Evolutionary conservation across 37 sponge, comb jelly and placozoan species (phyloP).

Genomic region (Spongilla lacustris): DNA sequence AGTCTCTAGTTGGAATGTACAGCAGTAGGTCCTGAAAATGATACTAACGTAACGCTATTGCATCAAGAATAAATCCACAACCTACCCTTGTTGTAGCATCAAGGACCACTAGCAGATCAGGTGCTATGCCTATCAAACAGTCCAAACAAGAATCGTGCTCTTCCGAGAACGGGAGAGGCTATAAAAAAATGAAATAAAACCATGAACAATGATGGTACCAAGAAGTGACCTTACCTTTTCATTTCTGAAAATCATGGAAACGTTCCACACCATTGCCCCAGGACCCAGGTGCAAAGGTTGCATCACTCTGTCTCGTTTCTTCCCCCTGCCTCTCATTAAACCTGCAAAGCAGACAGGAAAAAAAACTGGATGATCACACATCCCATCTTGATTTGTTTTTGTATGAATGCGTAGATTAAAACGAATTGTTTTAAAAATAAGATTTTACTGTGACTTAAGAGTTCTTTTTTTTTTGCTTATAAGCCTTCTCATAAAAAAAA

Average conservation of each 20-base stretch:
- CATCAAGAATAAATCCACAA: neutral
- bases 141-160: slow-evolving; percentile 50
- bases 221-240: slow-evolving; percentile 18
- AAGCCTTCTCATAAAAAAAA: too few species aligned
- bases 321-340: slow-evolving; percentile 29
- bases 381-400: too few species aligned
- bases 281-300: slow-evolving; percentile 52
- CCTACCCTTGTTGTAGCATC: slow-evolving; percentile 13
- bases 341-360: slow-evolving; percentile 4
- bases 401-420: neutral
- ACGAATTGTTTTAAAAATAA: neutral
- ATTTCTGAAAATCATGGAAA: slow-evolving; percentile 42
- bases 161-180: slow-evolving; percentile 75
- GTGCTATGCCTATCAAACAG: slow-evolving; percentile 41
- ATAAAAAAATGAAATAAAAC: neutral
- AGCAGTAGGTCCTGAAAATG: slow-evolving; percentile 43
- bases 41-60: neutral
- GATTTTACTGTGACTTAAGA: too few species aligned
- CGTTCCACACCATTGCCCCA: slow-evolving; percentile 62
- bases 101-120: slow-evolving; percentile 52
- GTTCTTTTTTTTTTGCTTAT: too few species aligned
- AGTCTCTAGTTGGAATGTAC: slow-evolving; percentile 56
- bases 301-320: slow-evolving; percentile 41
- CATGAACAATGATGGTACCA: neutral
- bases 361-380: neutral